A percentile compares a stretch with the other conserved stretches of the same genome.
phyloP scores from a whole-genome alignment of 30 jellyfish, hydroid and myxozoan species.

The Pseudorhiza aurosa region DNA sequence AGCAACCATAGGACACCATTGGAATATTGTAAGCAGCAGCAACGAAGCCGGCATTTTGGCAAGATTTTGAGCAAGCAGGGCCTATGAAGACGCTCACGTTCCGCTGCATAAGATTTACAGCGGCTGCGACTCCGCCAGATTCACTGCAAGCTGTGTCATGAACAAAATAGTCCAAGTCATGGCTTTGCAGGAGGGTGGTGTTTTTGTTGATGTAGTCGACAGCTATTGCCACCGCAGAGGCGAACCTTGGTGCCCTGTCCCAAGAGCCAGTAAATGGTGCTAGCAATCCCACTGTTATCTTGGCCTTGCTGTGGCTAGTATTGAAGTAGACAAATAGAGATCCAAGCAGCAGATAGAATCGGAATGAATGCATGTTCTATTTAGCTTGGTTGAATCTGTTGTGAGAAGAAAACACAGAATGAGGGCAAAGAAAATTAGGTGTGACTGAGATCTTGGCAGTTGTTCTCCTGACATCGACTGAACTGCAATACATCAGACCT shows the following conservation, averaged over 20 bases:
- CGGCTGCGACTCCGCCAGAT: constrained; percentile 79
- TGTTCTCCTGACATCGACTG: too few relatives aligned
- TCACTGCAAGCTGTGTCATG: constrained; percentile 76
- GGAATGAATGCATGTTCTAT: too few relatives aligned
- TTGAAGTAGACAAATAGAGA: background rate
- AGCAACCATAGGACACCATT: constrained; percentile 90
- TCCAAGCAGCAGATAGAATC: background rate
- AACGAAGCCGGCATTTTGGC: constrained; percentile 80
- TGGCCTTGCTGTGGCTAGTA: background rate
- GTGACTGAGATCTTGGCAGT: too few relatives aligned
- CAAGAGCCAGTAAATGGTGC: constrained; percentile 83
- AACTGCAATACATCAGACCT: too few relatives aligned
- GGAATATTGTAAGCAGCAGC: constrained; percentile 78
- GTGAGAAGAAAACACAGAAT: too few relatives aligned
- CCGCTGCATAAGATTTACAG: constrained; percentile 52
- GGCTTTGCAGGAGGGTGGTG: constrained; percentile 41
- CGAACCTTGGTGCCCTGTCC: constrained; percentile 72
- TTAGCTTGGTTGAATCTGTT: too few relatives aligned
- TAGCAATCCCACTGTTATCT: constrained; percentile 69
- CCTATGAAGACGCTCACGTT: constrained; percentile 82
- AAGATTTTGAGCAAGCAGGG: constrained; percentile 86
- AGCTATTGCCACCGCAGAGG: constrained; percentile 81
- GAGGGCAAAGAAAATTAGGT: too few relatives aligned
- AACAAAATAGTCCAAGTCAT: constrained; percentile 19
- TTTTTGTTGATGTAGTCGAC: constrained; percentile 79